A percentile compares a stretch with the other conserved stretches of the same genome.
Conservation (phyloP, 2,113 vertebrate genomes). For the Cyrtonyx montezumae region DNA sequence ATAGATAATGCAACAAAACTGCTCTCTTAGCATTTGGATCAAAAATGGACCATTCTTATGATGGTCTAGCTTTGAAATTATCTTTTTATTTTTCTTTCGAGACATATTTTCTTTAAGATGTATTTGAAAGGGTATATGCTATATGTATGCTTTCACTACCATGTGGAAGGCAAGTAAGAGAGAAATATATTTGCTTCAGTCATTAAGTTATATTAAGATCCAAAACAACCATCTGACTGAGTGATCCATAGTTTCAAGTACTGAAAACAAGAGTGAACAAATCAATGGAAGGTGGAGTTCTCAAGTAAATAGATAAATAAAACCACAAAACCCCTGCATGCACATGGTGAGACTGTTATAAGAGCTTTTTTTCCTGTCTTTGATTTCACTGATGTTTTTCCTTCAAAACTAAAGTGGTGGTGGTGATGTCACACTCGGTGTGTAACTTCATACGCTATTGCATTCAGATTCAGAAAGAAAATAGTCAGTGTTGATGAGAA, state of each 20-base stretch:
- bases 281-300: not conserved
- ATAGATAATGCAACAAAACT: not conserved
- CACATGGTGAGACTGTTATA: not conserved
- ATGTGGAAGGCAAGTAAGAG: not conserved
- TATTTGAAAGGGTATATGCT: accelerated
- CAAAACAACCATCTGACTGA: not conserved
- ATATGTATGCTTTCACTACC: not conserved
- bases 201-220: not conserved
- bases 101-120: not conserved
- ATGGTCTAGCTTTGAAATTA: not conserved
- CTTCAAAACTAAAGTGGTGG: not conserved
- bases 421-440: not conserved
- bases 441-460: not conserved
- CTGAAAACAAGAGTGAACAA: not conserved
- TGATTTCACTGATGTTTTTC: not conserved
- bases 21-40: not conserved
- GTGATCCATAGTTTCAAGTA: not conserved
- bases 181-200: not conserved
- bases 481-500: not conserved
- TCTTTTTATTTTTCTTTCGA: not conserved
- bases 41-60: not conserved
- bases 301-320: not conserved
- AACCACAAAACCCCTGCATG: not conserved
- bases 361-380: not conserved
- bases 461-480: not conserved